A percentile compares a stretch with the other conserved stretches of the same genome.
These are phyloP conservation scores for Drosophila flavopinicola DNA, from an alignment of 2,888 invertebrate species.

Conservation along the genomic window DNA sequence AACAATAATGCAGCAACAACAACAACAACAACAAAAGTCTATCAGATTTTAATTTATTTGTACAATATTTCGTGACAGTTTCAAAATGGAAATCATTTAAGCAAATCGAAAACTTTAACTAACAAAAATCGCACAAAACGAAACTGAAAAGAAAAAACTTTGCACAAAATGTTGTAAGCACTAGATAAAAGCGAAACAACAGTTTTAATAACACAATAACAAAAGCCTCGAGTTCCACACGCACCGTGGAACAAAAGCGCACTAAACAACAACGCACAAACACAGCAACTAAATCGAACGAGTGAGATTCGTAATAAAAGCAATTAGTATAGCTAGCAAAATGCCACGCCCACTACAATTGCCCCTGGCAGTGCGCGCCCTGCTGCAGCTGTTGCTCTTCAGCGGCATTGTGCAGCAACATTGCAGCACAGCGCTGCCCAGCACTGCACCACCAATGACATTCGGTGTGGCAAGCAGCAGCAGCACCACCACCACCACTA, in stretches of 20 bases:
- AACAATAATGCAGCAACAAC: conserved; percentile 29
- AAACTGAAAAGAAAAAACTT: conserved; percentile 19
- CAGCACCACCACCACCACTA: conserved; percentile 1
- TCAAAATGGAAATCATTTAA: conserved; percentile 74
- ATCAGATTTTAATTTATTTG: conserved; percentile 9
- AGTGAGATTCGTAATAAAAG: conserved; percentile 18
- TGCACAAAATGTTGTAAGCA: conserved; percentile 68
- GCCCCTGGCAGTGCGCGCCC: conserved; percentile 55
- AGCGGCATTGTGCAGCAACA: conserved; percentile 72
- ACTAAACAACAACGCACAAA: conserved; percentile 41
- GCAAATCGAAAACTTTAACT: conserved; percentile 23
- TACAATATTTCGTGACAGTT: conserved; percentile 44
- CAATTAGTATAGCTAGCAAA: conserved; percentile 2
- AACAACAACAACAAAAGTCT: conserved; percentile 17
- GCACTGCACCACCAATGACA: conserved; percentile 24
- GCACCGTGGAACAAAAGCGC: conserved; percentile 66
- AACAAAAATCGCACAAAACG: conserved; percentile 28
- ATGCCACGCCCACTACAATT: conserved; percentile 66
- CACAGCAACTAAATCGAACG: conserved; percentile 4
- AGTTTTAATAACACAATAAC: conserved; percentile 8
- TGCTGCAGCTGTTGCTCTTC: conserved; percentile 75
- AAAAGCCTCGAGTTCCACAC: conserved; percentile 22
- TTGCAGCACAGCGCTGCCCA: conserved; percentile 55
- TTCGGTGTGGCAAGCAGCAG: conserved; percentile 28
- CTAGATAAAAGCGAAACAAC: conserved; percentile 1